Percentiles rank a stretch among this genome's conserved stretches.
Conservation (phyloP, 2,797 vertebrate genomes). For the Propithecus perrieri region DNA sequence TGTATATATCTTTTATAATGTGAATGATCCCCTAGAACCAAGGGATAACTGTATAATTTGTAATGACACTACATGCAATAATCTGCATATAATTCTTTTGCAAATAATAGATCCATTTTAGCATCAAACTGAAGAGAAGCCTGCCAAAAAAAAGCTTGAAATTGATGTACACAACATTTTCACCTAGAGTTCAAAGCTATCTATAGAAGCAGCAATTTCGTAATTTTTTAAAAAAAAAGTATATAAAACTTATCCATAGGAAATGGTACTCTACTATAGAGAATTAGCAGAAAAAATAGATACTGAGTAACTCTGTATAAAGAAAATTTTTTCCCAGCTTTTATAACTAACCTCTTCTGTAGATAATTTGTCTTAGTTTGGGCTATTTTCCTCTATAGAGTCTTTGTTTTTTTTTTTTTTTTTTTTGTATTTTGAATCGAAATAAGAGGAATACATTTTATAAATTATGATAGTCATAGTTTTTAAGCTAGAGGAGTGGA, state of each 20-base stretch:
- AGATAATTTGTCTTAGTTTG: not conserved
- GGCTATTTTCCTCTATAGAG: not conserved
- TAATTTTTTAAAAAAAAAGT: not conserved
- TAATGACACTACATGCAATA: not conserved
- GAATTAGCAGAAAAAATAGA: conserved; percentile 8
- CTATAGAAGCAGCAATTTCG: not conserved
- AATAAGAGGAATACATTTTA: conserved; percentile 49
- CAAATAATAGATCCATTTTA: conserved; percentile 42
- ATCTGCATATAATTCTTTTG: conserved; percentile 42
- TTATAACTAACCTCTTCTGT: not conserved
- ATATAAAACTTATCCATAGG: not conserved
- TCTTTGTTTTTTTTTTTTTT: not conserved
- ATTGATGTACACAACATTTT: conserved; percentile 34
- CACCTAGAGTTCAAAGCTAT: not conserved
- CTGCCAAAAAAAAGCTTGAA: not conserved
- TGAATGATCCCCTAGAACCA: not conserved
- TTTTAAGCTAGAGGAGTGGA: not conserved
- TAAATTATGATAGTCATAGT: not conserved
- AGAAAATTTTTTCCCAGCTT: not conserved
- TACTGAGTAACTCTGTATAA: not conserved
- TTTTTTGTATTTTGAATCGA: conserved; percentile 10
- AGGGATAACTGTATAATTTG: conserved; percentile 23
- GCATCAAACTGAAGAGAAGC: not conserved
- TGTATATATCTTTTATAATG: conserved; percentile 10
- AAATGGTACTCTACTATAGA: not conserved